Evolutionary conservation across 2,888 invertebrate species (phyloP).

Genomic region (Agriotes lineatus): DNA sequence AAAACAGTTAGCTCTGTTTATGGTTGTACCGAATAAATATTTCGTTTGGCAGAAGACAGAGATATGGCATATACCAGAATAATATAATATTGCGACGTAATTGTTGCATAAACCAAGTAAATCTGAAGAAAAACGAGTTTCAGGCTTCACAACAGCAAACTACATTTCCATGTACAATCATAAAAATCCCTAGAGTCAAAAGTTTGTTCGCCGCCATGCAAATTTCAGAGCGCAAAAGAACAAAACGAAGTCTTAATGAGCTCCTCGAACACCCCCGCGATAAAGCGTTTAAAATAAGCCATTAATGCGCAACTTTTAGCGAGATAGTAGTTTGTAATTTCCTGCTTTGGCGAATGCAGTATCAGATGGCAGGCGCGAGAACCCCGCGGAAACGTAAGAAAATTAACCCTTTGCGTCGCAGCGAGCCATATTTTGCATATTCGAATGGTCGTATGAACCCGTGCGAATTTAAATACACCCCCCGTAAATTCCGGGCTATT

Average conservation of each 20-base stretch:
- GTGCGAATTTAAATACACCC: constrained; percentile 35
- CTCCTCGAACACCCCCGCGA: background rate
- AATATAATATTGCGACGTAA: too few relatives aligned
- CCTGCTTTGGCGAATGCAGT: constrained; percentile 16
- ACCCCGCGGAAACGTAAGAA: constrained; percentile 19
- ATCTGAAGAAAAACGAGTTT: too few relatives aligned
- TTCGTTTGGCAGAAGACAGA: too few relatives aligned
- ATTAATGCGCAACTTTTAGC: constrained; percentile 19
- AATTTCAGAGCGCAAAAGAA: background rate
- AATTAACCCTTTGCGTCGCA: constrained; percentile 21
- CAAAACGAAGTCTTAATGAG: constrained; percentile 20
- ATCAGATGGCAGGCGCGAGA: background rate
- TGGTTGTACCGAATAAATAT: too few relatives aligned
- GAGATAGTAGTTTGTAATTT: constrained; percentile 31
- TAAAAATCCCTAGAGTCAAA: background rate
- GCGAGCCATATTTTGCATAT: constrained; percentile 16
- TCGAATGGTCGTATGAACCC: constrained; percentile 10
- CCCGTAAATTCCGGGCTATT: constrained; percentile 28
- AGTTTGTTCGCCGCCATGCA: background rate
- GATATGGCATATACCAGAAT: too few relatives aligned
- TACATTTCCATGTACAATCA: too few relatives aligned
- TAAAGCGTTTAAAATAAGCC: constrained; percentile 17
- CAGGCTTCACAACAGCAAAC: too few relatives aligned
- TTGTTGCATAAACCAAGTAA: too few relatives aligned
- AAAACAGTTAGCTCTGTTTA: too few relatives aligned